Evolutionary conservation across 2,797 vertebrate genomes (phyloP).

Genomic region (Girardinus metallicus): DNA sequence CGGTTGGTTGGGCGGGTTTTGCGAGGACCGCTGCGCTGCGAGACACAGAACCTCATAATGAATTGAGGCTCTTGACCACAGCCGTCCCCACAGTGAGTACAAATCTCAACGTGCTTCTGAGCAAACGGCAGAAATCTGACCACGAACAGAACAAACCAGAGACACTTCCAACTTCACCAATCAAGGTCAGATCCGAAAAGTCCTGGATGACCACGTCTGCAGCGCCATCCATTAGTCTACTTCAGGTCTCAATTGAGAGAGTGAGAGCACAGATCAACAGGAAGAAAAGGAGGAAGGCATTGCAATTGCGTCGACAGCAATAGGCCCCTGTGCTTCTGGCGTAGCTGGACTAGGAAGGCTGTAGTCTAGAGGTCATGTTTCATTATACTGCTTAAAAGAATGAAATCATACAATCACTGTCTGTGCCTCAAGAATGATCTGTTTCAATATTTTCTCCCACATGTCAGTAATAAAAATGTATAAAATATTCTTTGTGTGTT

Average conservation of each 20-base stretch:
- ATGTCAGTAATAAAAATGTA: conserved; percentile 59
- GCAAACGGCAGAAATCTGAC: conserved; percentile 40
- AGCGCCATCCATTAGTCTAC: conserved; percentile 42
- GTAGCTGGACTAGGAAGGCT: conserved; percentile 14
- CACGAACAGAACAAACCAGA: conserved; percentile 37
- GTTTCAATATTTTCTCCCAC: conserved; percentile 38
- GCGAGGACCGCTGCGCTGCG: conserved; percentile 2
- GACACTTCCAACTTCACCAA: conserved; percentile 17
- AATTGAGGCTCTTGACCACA: conserved; percentile 44
- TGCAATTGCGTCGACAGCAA: background rate
- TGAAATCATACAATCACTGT: conserved; percentile 23
- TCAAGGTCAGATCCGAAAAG: conserved; percentile 14
- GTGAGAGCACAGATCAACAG: conserved; percentile 57
- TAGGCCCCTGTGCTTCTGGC: conserved; percentile 11
- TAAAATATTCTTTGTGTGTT: conserved; percentile 11
- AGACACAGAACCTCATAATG: conserved; percentile 19
- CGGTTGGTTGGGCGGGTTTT: background rate
- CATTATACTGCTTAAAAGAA: background rate
- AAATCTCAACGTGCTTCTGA: conserved; percentile 30
- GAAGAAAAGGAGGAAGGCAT: conserved; percentile 72
- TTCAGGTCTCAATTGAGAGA: conserved; percentile 66
- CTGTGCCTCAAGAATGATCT: conserved; percentile 37
- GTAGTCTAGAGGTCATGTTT: conserved; percentile 14
- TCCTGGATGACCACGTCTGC: conserved; percentile 30
- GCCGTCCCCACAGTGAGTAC: conserved; percentile 14